A percentile compares a stretch with the other conserved stretches of the same genome.
Conservation (phyloP, 2,113 vertebrate species). For the Ciconia boyciana region DNA sequence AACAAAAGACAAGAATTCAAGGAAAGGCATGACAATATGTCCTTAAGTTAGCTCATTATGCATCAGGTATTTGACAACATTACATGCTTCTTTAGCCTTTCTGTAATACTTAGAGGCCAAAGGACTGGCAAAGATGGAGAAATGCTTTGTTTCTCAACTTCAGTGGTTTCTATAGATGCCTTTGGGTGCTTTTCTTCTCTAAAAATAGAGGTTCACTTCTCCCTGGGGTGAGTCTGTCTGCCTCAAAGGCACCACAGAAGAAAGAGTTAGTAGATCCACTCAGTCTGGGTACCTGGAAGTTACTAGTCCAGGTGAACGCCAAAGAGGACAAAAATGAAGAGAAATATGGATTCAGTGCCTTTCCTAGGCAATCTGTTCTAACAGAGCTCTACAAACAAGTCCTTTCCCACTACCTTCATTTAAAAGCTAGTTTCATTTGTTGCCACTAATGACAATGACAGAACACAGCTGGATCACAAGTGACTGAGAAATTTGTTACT, state of each 20-base stretch:
- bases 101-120: not conserved
- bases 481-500: not conserved
- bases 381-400: not conserved
- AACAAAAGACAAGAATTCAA: slow-evolving; percentile 1
- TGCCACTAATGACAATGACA: not conserved
- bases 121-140: not conserved
- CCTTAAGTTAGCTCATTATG: not conserved
- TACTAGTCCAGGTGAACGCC: not conserved
- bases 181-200: not conserved
- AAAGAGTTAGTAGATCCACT: not conserved
- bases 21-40: not conserved
- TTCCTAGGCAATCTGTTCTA: not conserved
- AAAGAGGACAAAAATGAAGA: not conserved
- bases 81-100: not conserved
- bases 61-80: not conserved
- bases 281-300: not conserved
- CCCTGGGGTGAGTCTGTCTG: not conserved
- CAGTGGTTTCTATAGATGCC: not conserved
- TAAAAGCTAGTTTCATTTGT: not conserved
- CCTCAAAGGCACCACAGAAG: not conserved
- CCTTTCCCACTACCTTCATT: not conserved
- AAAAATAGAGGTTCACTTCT: not conserved
- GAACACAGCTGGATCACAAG: not conserved
- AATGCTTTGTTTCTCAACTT: not conserved
- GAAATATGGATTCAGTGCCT: not conserved